Evolutionary conservation across 2,113 vertebrate species (phyloP).

Genomic region (Burhinus oedicnemus): DNA sequence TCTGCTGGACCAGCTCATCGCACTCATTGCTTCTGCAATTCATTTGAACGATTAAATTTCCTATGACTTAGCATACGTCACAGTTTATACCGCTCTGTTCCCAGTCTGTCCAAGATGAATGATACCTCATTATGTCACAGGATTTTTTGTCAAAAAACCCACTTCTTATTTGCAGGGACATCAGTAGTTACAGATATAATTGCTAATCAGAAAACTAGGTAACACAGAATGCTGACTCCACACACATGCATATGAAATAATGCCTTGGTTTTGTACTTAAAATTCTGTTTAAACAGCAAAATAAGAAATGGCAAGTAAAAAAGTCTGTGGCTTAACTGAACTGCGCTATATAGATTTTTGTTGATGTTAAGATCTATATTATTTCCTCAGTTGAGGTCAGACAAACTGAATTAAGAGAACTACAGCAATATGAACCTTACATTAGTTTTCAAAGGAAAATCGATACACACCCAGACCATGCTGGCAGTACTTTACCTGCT

Average conservation of each 20-base stretch:
- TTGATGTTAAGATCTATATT: not conserved
- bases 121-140: not conserved
- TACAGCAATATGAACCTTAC: not conserved
- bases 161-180: not conserved
- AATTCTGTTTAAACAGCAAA: not conserved
- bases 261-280: not conserved
- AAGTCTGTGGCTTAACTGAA: not conserved
- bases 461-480: not conserved
- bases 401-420: not conserved
- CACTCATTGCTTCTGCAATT: accelerated
- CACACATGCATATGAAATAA: not conserved
- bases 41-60: not conserved
- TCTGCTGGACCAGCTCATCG: not conserved
- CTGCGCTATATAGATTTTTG: not conserved
- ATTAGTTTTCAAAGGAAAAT: not conserved
- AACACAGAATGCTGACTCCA: not conserved
- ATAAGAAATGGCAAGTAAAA: not conserved
- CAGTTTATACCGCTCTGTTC: not conserved
- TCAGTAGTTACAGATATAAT: not conserved
- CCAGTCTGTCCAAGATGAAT: not conserved
- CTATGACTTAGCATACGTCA: not conserved
- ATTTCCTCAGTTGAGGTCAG: not conserved
- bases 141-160: not conserved
- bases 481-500: not conserved
- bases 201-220: not conserved